A percentile compares a stretch with the other conserved stretches of the same genome.
These are phyloP conservation scores for Alcis repandata DNA, from an alignment of 2,888 invertebrate species.

Conservation along the genomic window DNA sequence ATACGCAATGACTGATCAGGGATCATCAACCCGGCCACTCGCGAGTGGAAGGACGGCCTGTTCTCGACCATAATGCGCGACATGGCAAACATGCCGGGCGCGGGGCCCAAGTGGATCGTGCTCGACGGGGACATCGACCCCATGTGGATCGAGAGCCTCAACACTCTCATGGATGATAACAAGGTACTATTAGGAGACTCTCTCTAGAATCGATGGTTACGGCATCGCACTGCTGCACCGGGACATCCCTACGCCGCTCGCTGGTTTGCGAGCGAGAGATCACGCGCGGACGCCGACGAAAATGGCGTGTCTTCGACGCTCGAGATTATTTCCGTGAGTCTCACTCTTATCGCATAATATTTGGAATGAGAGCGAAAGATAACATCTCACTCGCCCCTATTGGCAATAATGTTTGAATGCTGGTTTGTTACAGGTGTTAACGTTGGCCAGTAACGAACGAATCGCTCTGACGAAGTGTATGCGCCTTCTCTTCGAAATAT, in stretches of 20 bases:
- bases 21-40: slow-evolving; percentile 96
- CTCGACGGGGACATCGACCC: slow-evolving; percentile 98
- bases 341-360: too few species aligned
- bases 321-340: too few species aligned
- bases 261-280: too few species aligned
- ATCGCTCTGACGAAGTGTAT: slow-evolving; percentile 95
- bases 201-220: too few species aligned
- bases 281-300: too few species aligned
- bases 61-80: slow-evolving; percentile 97
- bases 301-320: too few species aligned
- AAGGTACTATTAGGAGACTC: slow-evolving; percentile 90
- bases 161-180: slow-evolving; percentile 99
- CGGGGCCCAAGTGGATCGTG: slow-evolving; percentile 97
- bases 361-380: too few species aligned
- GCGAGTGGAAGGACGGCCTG: slow-evolving; percentile 97
- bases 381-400: too few species aligned
- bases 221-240: too few species aligned
- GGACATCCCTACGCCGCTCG: too few species aligned
- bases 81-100: slow-evolving; percentile 94
- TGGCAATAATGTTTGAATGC: too few species aligned
- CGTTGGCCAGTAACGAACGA: slow-evolving; percentile 97
- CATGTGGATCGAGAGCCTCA: slow-evolving; percentile 99
- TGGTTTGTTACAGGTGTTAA: slow-evolving; percentile 88
- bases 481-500: slow-evolving; percentile 97
- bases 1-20: slow-evolving; percentile 7